A percentile compares a stretch with the other conserved stretches of the same genome.
Conservation (phyloP, 1,140 invertebrate genomes). For the Copidosoma floridanum region DNA sequence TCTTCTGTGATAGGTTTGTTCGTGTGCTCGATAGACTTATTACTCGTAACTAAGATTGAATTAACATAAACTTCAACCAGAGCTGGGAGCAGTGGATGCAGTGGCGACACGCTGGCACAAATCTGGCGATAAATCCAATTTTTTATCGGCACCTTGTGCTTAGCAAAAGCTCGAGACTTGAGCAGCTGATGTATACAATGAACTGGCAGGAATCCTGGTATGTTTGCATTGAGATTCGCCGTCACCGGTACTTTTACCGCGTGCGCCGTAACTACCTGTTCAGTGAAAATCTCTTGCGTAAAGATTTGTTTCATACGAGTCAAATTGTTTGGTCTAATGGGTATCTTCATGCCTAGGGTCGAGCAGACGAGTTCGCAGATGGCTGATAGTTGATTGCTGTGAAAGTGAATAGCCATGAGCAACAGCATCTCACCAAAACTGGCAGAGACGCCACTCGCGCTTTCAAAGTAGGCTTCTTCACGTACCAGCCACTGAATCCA, state of each 20-base stretch:
- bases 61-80: conserved; percentile 94
- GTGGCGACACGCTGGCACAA: conserved; percentile 77
- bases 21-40: conserved; percentile 71
- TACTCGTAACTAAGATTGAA: conserved; percentile 81
- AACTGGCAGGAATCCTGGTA: conserved; percentile 90
- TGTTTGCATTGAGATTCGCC: conserved; percentile 80
- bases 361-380: conserved; percentile 92
- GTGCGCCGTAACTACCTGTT: conserved; percentile 94
- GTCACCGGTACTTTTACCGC: conserved; percentile 96
- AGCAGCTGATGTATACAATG: conserved; percentile 96
- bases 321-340: conserved; percentile 87
- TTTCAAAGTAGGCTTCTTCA: conserved; percentile 84
- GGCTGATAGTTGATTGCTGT: conserved; percentile 87
- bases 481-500: conserved; percentile 93
- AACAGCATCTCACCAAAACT: conserved; percentile 96
- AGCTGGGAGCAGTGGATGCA: conserved; percentile 91
- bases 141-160: conserved; percentile 92
- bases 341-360: conserved; percentile 93
- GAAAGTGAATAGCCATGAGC: conserved; percentile 95
- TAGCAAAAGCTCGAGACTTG: conserved; percentile 92
- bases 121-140: conserved; percentile 96
- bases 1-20: conserved; percentile 90
- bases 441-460: conserved; percentile 73
- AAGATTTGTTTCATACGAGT: conserved; percentile 92
- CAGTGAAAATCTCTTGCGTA: conserved; percentile 95